Evolutionary conservation across 2,113 vertebrate genomes (phyloP).

Genomic region (Dascyllus trimaculatus): DNA sequence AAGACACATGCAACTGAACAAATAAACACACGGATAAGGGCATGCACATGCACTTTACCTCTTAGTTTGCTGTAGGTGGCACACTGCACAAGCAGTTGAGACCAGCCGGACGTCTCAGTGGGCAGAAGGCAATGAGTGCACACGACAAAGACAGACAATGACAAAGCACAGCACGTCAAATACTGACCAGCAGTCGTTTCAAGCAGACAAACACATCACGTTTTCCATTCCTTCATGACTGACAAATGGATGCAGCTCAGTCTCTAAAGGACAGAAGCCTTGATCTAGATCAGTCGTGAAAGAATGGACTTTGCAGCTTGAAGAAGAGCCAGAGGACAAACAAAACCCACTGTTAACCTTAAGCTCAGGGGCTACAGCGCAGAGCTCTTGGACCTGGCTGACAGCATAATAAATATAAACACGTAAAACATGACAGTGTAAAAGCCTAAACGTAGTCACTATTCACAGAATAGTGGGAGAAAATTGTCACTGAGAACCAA

Average conservation of each 20-base stretch:
- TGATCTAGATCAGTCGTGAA: constrained; percentile 29
- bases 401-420: constrained; percentile 28
- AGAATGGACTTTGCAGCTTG: constrained; percentile 61
- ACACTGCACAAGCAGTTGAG: constrained; percentile 79
- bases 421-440: background rate
- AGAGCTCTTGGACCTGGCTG: constrained; percentile 1
- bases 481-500: constrained; percentile 40
- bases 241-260: background rate
- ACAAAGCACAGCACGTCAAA: constrained; percentile 71
- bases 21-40: constrained; percentile 31
- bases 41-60: constrained; percentile 81
- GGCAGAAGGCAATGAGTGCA: constrained; percentile 68
- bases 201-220: constrained; percentile 65
- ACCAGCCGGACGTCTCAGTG: constrained; percentile 74
- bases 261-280: constrained; percentile 2
- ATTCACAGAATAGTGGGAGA: constrained; percentile 71
- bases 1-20: constrained; percentile 63
- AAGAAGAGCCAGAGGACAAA: constrained; percentile 48
- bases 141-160: constrained; percentile 63
- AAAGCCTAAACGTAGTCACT: constrained; percentile 28
- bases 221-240: constrained; percentile 58
- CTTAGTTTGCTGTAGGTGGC: constrained; percentile 72
- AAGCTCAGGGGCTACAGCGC: constrained; percentile 34
- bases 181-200: constrained; percentile 70
- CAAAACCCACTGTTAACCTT: constrained; percentile 27